Base-by-base conservation (phyloP, 1,140 invertebrate species). In the Leptonema lineaticorne region DNA sequence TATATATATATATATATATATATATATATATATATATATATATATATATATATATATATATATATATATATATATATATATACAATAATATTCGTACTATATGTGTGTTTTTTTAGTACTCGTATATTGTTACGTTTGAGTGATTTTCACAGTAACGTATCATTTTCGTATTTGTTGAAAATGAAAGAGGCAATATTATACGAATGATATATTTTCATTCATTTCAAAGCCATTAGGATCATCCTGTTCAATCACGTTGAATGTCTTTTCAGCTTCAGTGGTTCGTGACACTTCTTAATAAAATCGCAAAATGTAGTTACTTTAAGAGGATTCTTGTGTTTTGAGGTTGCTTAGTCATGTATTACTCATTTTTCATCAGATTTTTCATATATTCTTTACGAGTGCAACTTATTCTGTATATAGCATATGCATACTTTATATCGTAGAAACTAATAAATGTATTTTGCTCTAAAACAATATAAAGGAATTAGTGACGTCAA, bases 291-390 rank as follows among this genome's bases (percentile, higher is more conserved):
- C 68, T 67, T 48, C 65, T 70, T 63, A 67, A 69, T 69, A 69
- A 67, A 67, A 70, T 41, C 58, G 24, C n/a, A 45, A 18, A 67
- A 53, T 46, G 63, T 33, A 26, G 50, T 14, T 27, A 29, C 24
- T 29, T 64, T 67, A 67, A 70, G 48, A 67, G 59, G 62, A 59
- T 70, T 70, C 69, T 67, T 67, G 28, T 70, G 69, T 70, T 70
- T 70, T 67, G 45, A 41, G 58, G 56, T 69, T 56, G 53, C 45
- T 59, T 53, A 59, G 58, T 69, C 68, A 63, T 30, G 57, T 59
- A 59, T 59, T 41, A 11, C 24, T 59, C 33, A 30, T 30, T 33
- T 59, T 59, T 59, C 28, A 22, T 20, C 57, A 53, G 8, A n/a
- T n/a, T n/a, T n/a, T n/a, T n/a, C n/a, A n/a, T n/a, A n/a, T n/a